phyloP scores from a whole-genome alignment of 2,113 vertebrate species.

The Pollimyrus isidori region DNA sequence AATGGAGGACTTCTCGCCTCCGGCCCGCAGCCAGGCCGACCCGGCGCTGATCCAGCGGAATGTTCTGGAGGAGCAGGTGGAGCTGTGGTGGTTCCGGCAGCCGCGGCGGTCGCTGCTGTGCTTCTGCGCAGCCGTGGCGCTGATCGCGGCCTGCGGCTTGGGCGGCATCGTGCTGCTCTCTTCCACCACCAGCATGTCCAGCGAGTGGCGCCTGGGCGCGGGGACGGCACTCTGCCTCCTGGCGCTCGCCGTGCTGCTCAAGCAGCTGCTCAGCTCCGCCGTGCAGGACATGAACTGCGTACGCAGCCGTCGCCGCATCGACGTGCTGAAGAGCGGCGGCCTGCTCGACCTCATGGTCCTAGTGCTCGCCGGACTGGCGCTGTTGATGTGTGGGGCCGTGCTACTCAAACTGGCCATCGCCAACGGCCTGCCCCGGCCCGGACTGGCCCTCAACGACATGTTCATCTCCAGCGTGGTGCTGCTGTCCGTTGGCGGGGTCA shows the following conservation, averaged over 20 bases:
- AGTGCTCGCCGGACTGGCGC: slow-evolving; percentile 69
- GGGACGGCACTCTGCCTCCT: slow-evolving; percentile 86
- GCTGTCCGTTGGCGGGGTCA: slow-evolving; percentile 62
- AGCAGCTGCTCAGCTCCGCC: slow-evolving; percentile 91
- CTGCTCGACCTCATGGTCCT: slow-evolving; percentile 78
- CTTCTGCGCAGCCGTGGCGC: slow-evolving; percentile 73
- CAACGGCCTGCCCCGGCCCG: slow-evolving; percentile 65
- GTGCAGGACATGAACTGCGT: slow-evolving; percentile 98
- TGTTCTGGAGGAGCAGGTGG: slow-evolving; percentile 87
- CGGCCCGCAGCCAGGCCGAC: slow-evolving; percentile 41
- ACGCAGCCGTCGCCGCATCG: slow-evolving; percentile 74
- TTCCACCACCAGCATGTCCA: slow-evolving; percentile 86
- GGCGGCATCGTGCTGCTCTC: slow-evolving; percentile 84
- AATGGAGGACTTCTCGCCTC: slow-evolving; percentile 60
- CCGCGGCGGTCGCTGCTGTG: slow-evolving; percentile 82
- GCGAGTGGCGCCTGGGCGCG: slow-evolving; percentile 83
- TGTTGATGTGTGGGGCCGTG: slow-evolving; percentile 76
- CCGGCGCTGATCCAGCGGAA: slow-evolving; percentile 67
- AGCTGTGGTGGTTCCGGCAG: slow-evolving; percentile 95
- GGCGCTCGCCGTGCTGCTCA: slow-evolving; percentile 82
- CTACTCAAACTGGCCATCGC: slow-evolving; percentile 74
- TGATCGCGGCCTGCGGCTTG: slow-evolving; percentile 80
- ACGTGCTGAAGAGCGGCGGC: slow-evolving; percentile 85
- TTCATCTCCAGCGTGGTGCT: slow-evolving; percentile 80
- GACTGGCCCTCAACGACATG: slow-evolving; percentile 73